Evolutionary conservation across 2,797 vertebrate genomes (phyloP).

Genomic region (Mormyrus proboscirostris): DNA sequence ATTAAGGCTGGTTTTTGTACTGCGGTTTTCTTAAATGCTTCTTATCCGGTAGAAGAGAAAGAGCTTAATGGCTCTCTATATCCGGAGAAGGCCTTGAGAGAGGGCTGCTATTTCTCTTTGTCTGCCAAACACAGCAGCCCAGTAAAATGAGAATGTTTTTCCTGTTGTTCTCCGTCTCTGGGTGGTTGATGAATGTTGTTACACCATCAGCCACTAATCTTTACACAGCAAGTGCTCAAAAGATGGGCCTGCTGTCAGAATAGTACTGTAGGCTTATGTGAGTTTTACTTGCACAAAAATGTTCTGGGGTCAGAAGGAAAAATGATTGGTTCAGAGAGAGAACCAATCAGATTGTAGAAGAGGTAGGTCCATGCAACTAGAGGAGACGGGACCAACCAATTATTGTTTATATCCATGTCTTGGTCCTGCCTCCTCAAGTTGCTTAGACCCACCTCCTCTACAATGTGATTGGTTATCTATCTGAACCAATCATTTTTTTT

Average conservation of each 20-base stretch:
- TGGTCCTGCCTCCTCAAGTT: not conserved
- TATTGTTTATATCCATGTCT: not conserved
- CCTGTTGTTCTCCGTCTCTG: not conserved
- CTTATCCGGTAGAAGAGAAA: not conserved
- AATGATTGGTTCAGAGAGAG: not conserved
- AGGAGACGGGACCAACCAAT: not conserved
- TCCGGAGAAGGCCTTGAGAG: not conserved
- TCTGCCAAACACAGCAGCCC: not conserved
- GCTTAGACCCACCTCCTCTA: not conserved
- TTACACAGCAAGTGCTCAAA: not conserved
- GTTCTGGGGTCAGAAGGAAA: not conserved
- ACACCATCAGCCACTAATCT: not conserved
- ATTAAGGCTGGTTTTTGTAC: not conserved
- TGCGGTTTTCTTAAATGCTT: not conserved
- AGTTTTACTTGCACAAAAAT: not conserved
- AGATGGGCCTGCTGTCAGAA: not conserved
- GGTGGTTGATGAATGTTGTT: not conserved
- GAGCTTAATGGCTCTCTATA: not conserved
- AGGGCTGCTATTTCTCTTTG: not conserved
- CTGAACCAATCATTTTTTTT: not conserved
- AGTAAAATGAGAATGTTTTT: not conserved
- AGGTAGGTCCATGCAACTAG: not conserved
- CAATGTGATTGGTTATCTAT: not conserved
- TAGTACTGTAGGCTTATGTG: not conserved
- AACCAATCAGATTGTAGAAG: not conserved